Percentiles rank a stretch among this genome's conserved stretches.
Conservation (phyloP, 2,113 vertebrate genomes). For the Myxocyprinus asiaticus region DNA sequence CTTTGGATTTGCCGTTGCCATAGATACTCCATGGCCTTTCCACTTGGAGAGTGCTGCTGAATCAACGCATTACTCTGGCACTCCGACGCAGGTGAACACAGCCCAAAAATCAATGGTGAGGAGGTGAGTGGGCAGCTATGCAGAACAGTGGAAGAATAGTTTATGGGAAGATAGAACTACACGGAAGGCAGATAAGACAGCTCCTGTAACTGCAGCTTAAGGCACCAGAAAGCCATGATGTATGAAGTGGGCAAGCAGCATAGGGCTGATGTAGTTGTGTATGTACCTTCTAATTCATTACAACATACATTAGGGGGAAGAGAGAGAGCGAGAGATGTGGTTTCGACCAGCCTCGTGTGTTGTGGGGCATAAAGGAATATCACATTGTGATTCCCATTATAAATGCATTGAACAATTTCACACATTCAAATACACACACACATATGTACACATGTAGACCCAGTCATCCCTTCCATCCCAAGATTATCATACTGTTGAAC, state of each 20-base stretch:
- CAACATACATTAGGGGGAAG: slow-evolving; percentile 14
- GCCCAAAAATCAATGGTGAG: slow-evolving; percentile 39
- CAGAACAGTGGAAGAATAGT: slow-evolving; percentile 3
- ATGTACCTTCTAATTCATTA: slow-evolving; percentile 40
- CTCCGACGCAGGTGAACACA: slow-evolving; percentile 44
- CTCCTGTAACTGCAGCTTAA: slow-evolving; percentile 28
- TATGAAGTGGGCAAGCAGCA: slow-evolving; percentile 7
- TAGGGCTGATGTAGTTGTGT: slow-evolving; percentile 10
- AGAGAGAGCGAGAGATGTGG: slow-evolving; percentile 18
- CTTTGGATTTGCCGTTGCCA: slow-evolving; percentile 53
- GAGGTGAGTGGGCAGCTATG: slow-evolving; percentile 32
- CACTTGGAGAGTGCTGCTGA: slow-evolving; percentile 43
- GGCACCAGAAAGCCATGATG: slow-evolving; percentile 28
- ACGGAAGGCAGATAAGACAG: slow-evolving; percentile 17
- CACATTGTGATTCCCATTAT: not conserved
- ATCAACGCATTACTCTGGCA: slow-evolving; percentile 43
- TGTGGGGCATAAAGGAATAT: not conserved
- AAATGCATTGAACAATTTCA: slow-evolving; percentile 6
- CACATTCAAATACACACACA: not conserved
- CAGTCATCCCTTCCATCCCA: too few species aligned
- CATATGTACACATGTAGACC: not conserved
- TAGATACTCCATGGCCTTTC: slow-evolving; percentile 53
- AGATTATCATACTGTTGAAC: too few species aligned
- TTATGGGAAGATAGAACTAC: not conserved
- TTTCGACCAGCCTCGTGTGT: not conserved